Evolutionary conservation across 2,113 vertebrate genomes (phyloP).

Genomic region (Gnathonemus longibarbis): DNA sequence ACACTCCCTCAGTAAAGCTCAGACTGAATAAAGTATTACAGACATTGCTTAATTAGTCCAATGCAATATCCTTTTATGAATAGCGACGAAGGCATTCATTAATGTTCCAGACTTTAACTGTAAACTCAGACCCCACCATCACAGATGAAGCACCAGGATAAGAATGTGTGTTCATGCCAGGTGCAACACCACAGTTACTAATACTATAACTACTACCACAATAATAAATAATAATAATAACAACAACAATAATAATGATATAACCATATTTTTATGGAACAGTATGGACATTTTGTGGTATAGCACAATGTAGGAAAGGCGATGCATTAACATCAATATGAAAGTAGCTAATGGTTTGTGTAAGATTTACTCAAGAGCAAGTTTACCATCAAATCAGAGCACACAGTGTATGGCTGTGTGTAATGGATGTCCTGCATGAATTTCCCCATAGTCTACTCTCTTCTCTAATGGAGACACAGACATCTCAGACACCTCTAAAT

Average conservation of each 20-base stretch:
- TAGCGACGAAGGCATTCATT: neutral
- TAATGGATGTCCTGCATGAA: neutral
- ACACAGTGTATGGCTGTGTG: neutral
- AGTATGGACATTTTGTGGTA: neutral
- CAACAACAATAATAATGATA: neutral
- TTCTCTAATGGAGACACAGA: neutral
- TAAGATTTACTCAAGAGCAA: neutral
- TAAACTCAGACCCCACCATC: neutral
- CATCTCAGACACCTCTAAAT: neutral
- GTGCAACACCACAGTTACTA: neutral
- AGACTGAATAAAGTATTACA: neutral
- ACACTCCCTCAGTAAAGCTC: neutral
- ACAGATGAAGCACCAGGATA: neutral
- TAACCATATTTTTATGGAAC: neutral
- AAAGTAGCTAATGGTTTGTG: neutral
- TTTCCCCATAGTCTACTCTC: neutral
- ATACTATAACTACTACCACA: neutral
- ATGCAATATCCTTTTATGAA: conserved; percentile 1
- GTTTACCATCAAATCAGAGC: neutral
- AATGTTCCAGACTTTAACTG: conserved; percentile 2
- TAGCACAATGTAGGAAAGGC: neutral
- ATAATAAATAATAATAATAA: neutral
- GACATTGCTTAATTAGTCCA: conserved; percentile 7
- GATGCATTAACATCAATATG: neutral
- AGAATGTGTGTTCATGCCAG: neutral